phyloP scores from a whole-genome alignment of 2,888 invertebrate genomes.

The Callyntrura guangdongensis region DNA sequence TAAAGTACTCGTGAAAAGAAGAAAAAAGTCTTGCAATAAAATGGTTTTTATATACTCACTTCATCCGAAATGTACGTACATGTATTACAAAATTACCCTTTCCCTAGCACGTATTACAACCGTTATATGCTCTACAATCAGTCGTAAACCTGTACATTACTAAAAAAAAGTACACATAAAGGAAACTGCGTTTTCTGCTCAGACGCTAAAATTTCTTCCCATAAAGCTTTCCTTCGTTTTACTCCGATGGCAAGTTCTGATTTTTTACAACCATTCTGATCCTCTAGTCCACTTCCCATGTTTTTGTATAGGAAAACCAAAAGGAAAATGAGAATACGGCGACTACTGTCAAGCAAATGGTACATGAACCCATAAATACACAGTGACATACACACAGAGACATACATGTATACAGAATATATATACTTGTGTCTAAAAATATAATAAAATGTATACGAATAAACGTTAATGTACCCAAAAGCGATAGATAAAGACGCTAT shows the following conservation, averaged over 20 bases:
- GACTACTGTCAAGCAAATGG: constrained; percentile 24
- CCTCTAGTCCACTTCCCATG: constrained; percentile 56
- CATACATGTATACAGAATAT: not conserved
- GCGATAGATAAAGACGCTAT: constrained; percentile 6
- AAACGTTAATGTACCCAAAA: constrained; percentile 3
- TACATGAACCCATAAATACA: constrained; percentile 38
- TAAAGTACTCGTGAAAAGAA: constrained; percentile 63
- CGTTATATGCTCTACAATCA: constrained; percentile 55
- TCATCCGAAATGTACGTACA: constrained; percentile 47
- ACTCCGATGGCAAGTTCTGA: constrained; percentile 75
- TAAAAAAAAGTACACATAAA: constrained; percentile 4
- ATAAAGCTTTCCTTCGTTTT: constrained; percentile 69
- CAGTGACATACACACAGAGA: constrained; percentile 34
- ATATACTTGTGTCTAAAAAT: not conserved
- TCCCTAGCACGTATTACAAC: constrained; percentile 11
- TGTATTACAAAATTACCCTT: constrained; percentile 20
- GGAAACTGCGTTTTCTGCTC: constrained; percentile 62
- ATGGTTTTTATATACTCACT: constrained; percentile 65
- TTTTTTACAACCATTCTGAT: constrained; percentile 72
- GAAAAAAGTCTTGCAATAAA: constrained; percentile 71
- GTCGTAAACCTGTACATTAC: constrained; percentile 59
- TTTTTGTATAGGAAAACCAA: constrained; percentile 8
- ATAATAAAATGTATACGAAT: not conserved
- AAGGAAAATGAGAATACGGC: not conserved
- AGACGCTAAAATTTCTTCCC: constrained; percentile 65